phyloP scores from a whole-genome alignment of 2,797 vertebrate species.

The Choloepus didactylus region DNA sequence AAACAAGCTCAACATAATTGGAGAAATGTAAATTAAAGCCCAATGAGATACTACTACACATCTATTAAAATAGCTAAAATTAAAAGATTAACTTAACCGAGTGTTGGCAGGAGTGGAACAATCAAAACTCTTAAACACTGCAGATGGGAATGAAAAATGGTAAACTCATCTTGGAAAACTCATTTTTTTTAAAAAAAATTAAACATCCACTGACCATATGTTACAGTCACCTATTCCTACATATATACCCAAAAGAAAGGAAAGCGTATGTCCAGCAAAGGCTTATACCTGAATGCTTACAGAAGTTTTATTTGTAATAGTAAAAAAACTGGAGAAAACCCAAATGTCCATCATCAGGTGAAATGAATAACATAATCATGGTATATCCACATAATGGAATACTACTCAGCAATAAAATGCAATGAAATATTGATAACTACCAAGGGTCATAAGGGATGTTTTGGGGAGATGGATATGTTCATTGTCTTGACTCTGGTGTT shows the following conservation, averaged over 20 bases:
- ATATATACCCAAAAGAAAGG: neutral
- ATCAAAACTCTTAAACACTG: neutral
- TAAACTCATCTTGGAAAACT: neutral
- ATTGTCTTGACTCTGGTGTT: too few relatives aligned
- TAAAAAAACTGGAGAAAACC: neutral
- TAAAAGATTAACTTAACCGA: neutral
- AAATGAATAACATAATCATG: neutral
- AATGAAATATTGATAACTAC: neutral
- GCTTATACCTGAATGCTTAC: neutral
- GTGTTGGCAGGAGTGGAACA: neutral
- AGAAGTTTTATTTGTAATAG: neutral
- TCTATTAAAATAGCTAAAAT: neutral
- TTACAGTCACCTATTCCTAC: neutral
- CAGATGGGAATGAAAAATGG: neutral
- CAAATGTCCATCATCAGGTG: neutral
- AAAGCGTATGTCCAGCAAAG: neutral
- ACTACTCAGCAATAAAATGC: neutral
- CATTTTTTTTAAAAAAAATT: neutral
- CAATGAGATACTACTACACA: neutral
- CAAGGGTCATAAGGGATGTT: too few relatives aligned
- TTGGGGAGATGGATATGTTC: too few relatives aligned
- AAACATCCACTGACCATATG: neutral
- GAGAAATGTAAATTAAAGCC: neutral
- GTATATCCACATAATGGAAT: neutral
- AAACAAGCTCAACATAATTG: neutral